phyloP scores from a whole-genome alignment of 2,113 vertebrate genomes.

The Fulica atra region DNA sequence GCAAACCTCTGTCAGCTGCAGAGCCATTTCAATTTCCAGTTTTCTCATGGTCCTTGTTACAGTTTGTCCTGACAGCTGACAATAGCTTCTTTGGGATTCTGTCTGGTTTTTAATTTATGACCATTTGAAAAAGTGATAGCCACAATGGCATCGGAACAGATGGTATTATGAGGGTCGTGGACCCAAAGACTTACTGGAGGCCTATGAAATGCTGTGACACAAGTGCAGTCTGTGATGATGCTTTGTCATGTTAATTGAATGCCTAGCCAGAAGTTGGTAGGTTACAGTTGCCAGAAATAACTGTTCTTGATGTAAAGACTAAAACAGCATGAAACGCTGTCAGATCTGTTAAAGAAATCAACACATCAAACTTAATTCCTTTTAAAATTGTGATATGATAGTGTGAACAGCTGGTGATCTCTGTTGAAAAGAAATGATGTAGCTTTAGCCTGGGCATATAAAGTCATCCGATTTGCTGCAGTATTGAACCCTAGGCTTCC shows the following conservation, averaged over 20 bases:
- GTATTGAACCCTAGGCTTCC: background rate
- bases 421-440: background rate
- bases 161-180: background rate
- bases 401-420: background rate
- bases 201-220: background rate
- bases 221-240: background rate
- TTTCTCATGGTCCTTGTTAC: background rate
- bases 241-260: constrained; percentile 12
- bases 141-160: background rate
- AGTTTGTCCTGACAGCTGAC: background rate
- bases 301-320: background rate
- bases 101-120: constrained; percentile 23
- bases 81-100: background rate
- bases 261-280: background rate
- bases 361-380: background rate
- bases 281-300: constrained; percentile 36
- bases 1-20: background rate
- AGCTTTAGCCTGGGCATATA: background rate
- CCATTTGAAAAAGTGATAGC: constrained; percentile 3
- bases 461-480: background rate
- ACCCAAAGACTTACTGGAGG: background rate
- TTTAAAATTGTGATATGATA: constrained; percentile 1
- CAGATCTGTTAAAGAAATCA: constrained; percentile 34
- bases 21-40: background rate
- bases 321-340: background rate